Percentiles rank a stretch among this genome's conserved stretches.
phyloP scores from a whole-genome alignment of 2,113 vertebrate species.

The Rutilus rutilus region DNA sequence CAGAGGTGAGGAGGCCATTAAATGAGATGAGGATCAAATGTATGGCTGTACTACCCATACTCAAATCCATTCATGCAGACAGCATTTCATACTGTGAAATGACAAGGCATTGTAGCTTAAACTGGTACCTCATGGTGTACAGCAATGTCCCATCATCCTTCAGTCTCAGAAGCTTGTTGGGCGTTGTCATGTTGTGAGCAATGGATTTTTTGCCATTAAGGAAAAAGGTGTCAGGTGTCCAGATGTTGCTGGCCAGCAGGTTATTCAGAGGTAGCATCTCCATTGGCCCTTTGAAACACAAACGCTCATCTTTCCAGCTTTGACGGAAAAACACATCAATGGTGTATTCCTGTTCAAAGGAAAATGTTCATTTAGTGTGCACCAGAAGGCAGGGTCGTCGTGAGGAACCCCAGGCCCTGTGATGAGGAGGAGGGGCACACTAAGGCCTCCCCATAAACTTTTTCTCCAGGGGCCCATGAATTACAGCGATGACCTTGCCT shows the following conservation, averaged over 20 bases:
- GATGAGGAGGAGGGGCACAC: slow-evolving; percentile 1
- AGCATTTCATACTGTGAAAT: neutral
- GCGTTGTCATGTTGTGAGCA: slow-evolving; percentile 97
- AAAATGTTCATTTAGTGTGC: neutral
- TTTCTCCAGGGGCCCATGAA: neutral
- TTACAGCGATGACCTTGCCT: neutral
- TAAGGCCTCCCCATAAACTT: slow-evolving; percentile 2
- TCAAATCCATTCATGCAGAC: neutral
- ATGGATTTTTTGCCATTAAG: slow-evolving; percentile 98
- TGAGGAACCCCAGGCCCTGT: neutral
- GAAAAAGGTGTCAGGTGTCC: slow-evolving; percentile 98
- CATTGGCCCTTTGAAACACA: slow-evolving; percentile 95
- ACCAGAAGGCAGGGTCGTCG: neutral
- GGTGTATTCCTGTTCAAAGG: slow-evolving; percentile 87
- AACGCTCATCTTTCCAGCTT: slow-evolving; percentile 96
- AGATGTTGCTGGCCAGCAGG: slow-evolving; percentile 95
- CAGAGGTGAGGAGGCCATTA: slow-evolving; percentile 7
- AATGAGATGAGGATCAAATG: slow-evolving; percentile 12
- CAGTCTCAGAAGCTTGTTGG: slow-evolving; percentile 94
- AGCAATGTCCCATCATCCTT: slow-evolving; percentile 93
- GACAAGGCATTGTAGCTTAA: neutral
- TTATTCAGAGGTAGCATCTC: slow-evolving; percentile 93
- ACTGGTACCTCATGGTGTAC: slow-evolving; percentile 94
- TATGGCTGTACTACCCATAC: neutral
- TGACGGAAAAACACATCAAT: slow-evolving; percentile 99